Evolutionary conservation across 1,140 invertebrate species (phyloP), one percentile per base, ranked within the genome.

Genomic region (Macrocentrus cingulum): DNA sequence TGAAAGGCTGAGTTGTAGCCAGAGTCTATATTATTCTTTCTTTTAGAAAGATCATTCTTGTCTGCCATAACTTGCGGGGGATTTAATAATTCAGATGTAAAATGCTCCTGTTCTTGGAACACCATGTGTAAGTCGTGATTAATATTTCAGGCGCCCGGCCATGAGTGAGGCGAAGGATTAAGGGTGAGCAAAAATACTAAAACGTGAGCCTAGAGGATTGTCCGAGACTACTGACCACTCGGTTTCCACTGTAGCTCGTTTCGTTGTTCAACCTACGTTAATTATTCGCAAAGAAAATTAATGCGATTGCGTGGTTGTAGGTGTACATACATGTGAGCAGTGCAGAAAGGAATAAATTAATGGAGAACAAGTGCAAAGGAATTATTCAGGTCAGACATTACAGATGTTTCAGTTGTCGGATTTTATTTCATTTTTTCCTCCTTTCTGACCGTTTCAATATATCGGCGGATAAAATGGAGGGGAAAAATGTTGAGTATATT

Each of bases 211-310:
- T 7, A 7, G 29, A 34, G 29, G 29, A 34, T 7, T 34, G n/a
- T n/a, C n/a, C 11, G 29, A 7, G 6, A 34, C 29, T 34, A 34
- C 41, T 44, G 16, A 18, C 44, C 44, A 46, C 9, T n/a, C n/a
- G n/a, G n/a, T n/a, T n/a, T n/a, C n/a, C n/a, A n/a, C n/a, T n/a
- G n/a, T n/a, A n/a, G n/a, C n/a, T n/a, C n/a, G n/a, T 22, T 22
- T 46, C 16, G 44, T 5, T 7, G 16, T 6, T 34, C 11, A 15
- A 46, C 22, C 16, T 60, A 58, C 69, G 69, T 74, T 74, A 74
- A 74, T 74, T 74, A 74, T 74, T 71, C 71, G 67, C 67, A 72
- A 74, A 74, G 68, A 69, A 70, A 74, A 74, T 74, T 74, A 72
- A 71, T 71, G 68, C 61, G 58, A 61, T n/a, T n/a, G 62, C 57